A percentile compares a stretch with the other conserved stretches of the same genome.
phyloP scores from a whole-genome alignment of 2,113 vertebrate species.

The Cichladusa arquata region DNA sequence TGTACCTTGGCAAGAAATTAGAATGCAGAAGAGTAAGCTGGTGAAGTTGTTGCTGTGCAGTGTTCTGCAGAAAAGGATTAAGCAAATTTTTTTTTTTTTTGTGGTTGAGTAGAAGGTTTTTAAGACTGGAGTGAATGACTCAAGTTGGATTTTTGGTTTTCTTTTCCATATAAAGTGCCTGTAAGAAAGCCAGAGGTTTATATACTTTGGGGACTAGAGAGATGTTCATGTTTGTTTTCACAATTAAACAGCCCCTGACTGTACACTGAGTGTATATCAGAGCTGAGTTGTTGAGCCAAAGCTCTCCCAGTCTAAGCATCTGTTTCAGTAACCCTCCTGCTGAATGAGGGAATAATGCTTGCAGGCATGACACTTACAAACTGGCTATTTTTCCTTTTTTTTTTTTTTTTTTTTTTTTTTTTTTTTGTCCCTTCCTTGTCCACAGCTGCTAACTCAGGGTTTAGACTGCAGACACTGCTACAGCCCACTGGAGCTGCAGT shows the following conservation, averaged over 20 bases:
- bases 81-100: background rate
- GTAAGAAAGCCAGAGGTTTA: background rate
- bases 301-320: background rate
- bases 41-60: background rate
- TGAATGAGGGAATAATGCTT: background rate
- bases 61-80: background rate
- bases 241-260: background rate
- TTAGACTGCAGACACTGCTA: background rate
- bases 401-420: too few species aligned
- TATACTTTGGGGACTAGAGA: background rate
- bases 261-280: background rate
- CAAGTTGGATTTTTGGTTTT: background rate
- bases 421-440: background rate
- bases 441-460: background rate
- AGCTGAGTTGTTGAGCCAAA: background rate
- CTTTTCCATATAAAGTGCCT: background rate
- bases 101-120: background rate
- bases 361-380: background rate
- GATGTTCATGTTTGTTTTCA: background rate
- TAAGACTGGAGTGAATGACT: background rate
- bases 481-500: background rate
- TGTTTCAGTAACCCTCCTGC: background rate
- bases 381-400: background rate
- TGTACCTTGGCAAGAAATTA: background rate
- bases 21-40: background rate